Base-by-base conservation (phyloP, 1,140 invertebrate genomes). In the Muscidifurax raptorellus region DNA sequence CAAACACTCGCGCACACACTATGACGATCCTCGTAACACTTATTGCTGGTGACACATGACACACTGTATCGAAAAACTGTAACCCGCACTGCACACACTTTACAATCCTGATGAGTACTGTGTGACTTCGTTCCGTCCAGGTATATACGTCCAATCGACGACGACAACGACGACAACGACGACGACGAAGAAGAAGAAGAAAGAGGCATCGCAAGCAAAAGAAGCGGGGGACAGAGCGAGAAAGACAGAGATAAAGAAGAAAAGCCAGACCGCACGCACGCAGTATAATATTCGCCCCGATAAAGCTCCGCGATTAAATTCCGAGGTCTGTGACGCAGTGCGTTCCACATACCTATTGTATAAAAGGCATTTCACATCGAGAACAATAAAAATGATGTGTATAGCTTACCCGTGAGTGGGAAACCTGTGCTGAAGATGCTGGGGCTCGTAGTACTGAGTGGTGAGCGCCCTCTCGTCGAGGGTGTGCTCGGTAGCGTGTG, bases 371-470 rank as follows among this genome's bases (percentile, higher is more conserved):
- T 9, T 36, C 1, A 9, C 52, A 22, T 1, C 52, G 22, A 59
- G 52, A 6, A 59, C 6, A n/a, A 59, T 22, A n/a, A n/a, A n/a
- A 59, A 22, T 7, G 22, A 3, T 0, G 52, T n/a, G 0, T 40
- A 4, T 5, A 69, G 87, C 87, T 90, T 88, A 93, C 92, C 91
- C 91, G 90, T 93, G 92, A 74, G 92, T 89, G 88, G 92, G 92
- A 90, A 93, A 93, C 87, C 92, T 93, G 86, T 92, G 92, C 83
- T 92, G 92, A 86, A 93, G 89, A 90, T 90, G 91, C 89, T 94
- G 92, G 87, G 97, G 97, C 92, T 98, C 97, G 94, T 98, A 98
- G 94, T 98, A 99, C 91, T 98, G 96, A 86, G 97, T 98, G 91
- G 96, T 97, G 92, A 98, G 95, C 86, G 95, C 95, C 89, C 96